phyloP scores from a whole-genome alignment of 2,797 vertebrate genomes.

The Channallabes apus region DNA sequence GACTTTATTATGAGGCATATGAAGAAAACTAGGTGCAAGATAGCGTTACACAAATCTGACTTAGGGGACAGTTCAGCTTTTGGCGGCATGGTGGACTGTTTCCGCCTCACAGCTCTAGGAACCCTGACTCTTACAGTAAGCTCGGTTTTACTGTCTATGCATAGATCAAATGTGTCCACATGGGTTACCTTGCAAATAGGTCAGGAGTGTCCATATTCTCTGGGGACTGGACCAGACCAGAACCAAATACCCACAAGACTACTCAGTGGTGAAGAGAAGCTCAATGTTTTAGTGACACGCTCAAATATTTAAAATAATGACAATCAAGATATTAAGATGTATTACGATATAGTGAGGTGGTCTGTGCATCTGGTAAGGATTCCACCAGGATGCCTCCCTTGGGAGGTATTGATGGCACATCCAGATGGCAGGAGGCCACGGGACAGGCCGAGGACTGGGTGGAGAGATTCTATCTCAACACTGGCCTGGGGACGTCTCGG shows the following conservation, averaged over 20 bases:
- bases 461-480: too few species aligned
- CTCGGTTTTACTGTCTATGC: neutral
- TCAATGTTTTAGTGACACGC: too few species aligned
- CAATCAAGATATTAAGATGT: too few species aligned
- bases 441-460: too few species aligned
- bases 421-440: too few species aligned
- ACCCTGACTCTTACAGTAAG: neutral
- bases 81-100: neutral
- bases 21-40: neutral
- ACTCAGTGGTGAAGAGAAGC: too few species aligned
- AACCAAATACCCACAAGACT: neutral
- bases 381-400: too few species aligned
- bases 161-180: neutral
- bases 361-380: too few species aligned
- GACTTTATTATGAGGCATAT: neutral
- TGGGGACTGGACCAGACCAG: neutral
- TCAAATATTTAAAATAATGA: too few species aligned
- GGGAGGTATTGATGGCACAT: too few species aligned
- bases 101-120: neutral
- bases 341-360: too few species aligned
- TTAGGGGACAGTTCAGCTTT: neutral
- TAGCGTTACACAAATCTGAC: neutral
- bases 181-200: neutral
- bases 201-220: neutral
- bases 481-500: too few species aligned